Conservation (phyloP, 2,113 vertebrate species). For the Lycaon pictus region DNA sequence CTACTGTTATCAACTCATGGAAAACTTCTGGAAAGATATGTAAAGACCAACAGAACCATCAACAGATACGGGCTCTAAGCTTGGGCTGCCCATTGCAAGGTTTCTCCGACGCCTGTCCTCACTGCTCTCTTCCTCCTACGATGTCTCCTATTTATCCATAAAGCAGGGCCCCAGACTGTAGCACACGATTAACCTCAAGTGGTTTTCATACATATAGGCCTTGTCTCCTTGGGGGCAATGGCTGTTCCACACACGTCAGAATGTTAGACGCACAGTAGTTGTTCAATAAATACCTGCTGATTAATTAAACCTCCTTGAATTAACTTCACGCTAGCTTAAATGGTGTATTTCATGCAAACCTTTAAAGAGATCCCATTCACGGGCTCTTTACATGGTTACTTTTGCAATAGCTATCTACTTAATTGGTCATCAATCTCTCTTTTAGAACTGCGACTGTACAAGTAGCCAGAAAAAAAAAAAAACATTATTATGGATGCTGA, state of each 20-base stretch:
- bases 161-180: background rate
- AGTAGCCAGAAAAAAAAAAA: background rate
- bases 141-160: background rate
- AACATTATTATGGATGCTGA: background rate
- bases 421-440: slow-evolving; percentile 31
- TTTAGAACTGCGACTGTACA: background rate
- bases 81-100: background rate
- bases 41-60: background rate
- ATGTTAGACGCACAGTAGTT: slow-evolving; percentile 54
- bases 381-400: background rate
- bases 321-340: background rate
- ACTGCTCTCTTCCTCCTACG: background rate
- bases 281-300: slow-evolving; percentile 55
- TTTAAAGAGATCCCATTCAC: background rate
- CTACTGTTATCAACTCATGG: background rate
- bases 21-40: background rate
- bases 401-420: slow-evolving; percentile 14
- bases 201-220: slow-evolving; percentile 18
- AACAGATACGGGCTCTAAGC: background rate
- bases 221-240: background rate
- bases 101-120: background rate
- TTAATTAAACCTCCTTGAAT: slow-evolving; percentile 58
- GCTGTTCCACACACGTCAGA: background rate
- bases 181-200: slow-evolving; percentile 13
- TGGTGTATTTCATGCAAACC: background rate